Base-by-base conservation (phyloP, 1,140 invertebrate species). In the Nasonia giraulti region DNA sequence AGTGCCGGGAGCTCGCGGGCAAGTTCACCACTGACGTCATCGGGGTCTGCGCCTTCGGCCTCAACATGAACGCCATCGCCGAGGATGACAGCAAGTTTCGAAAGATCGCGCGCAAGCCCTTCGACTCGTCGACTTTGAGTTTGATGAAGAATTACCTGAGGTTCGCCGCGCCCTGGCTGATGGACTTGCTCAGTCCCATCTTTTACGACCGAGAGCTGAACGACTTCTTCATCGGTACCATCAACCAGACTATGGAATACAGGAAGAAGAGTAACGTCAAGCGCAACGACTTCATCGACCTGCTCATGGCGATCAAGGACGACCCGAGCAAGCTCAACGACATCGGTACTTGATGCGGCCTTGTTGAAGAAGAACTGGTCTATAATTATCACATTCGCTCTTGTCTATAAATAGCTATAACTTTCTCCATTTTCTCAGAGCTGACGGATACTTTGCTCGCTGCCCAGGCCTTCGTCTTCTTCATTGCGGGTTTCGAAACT, bases 401-500 rank as follows among this genome's bases (percentile, higher is more conserved):
- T 37, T 37, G 33, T 37, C 33, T 37, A 37, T 37, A 4, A 6
- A 37, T 37, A 37, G 33, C 33, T 6, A 37, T 37, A 37, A 3
- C 4, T 37, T 37, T 37, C 33, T 37, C 33, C 74, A 20, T 82
- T 62, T 71, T 87, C 87, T 31, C 71, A 91, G 91, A 90, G 71
- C 33, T 91, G 11, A 91, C 89, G 0, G 89, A 91, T 12, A 85
- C 84, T 1, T 68, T 90, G 1, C 50, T 90, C 0, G 81, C 89
- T 10, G 91, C 92, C 0, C 91, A 93, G 80, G 88, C 91, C 0
- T 89, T 92, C n/a, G 74, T 93, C 14, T 93, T 94, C 66, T 91
- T 94, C 75, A 7, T 94, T 7, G 94, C 94, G 73, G 95, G 95
- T 40, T 95, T 93, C 81, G 94, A 95, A 80, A 95, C 95, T 0